Percentiles rank a stretch among this genome's conserved stretches.
Evolutionary conservation across 2,113 vertebrate genomes (phyloP).

Genomic region (Microcebus griseorufus): DNA sequence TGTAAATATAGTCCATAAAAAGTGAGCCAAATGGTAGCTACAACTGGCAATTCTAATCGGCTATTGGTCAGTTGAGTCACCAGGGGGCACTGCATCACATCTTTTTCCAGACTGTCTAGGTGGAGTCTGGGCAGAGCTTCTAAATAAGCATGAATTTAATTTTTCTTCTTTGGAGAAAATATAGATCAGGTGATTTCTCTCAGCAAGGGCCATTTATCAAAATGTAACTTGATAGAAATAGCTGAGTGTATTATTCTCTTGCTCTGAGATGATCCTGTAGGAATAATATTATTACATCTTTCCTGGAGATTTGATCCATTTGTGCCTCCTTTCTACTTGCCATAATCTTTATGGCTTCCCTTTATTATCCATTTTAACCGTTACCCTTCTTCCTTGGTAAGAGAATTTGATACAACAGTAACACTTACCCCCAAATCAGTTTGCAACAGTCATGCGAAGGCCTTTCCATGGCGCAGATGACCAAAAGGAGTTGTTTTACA

Average conservation of each 20-base stretch:
- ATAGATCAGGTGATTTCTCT: not conserved
- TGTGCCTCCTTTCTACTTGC: not conserved
- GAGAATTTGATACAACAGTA: not conserved
- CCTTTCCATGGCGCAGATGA: not conserved
- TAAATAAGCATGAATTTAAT: slow-evolving; percentile 1
- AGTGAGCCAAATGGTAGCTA: not conserved
- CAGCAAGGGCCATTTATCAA: not conserved
- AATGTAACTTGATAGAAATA: slow-evolving; percentile 13
- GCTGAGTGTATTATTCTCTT: not conserved
- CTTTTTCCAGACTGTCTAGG: not conserved
- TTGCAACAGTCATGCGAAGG: not conserved
- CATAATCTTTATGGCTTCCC: not conserved
- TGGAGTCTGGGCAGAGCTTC: not conserved
- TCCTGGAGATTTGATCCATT: not conserved
- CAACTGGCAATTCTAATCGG: not conserved
- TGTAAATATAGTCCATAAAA: not conserved
- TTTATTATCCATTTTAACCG: slow-evolving; percentile 11
- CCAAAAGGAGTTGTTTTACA: not conserved
- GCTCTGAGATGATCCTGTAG: not conserved
- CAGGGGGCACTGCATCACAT: not conserved
- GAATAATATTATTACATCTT: not conserved
- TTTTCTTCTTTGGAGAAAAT: not conserved
- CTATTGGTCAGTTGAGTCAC: not conserved
- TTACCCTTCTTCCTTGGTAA: not conserved
- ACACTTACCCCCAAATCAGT: not conserved